These are phyloP conservation scores for Netelia virgata DNA, from an alignment of 2,888 invertebrate genomes.

Conservation along the genomic window DNA sequence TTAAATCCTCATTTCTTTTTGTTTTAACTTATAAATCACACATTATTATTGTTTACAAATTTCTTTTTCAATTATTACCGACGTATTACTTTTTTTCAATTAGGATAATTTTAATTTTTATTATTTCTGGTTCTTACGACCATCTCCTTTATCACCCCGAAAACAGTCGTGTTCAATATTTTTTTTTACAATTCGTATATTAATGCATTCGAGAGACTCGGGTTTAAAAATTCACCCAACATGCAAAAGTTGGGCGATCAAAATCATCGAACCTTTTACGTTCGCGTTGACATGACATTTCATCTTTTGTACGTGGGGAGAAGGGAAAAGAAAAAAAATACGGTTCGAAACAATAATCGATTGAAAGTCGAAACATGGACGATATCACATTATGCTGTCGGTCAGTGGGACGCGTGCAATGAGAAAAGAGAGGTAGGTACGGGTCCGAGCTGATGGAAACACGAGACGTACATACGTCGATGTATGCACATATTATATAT, in stretches of 20 bases:
- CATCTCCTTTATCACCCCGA: no score
- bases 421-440: constrained; percentile 5
- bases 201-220: background rate
- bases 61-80: no score
- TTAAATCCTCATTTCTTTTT: no score
- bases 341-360: constrained; percentile 36
- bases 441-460: background rate
- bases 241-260: no score
- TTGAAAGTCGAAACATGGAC: constrained; percentile 17
- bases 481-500: no score
- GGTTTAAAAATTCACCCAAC: no score
- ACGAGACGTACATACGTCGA: background rate
- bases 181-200: background rate
- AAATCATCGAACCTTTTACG: no score
- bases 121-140: no score
- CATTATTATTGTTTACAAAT: background rate
- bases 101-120: no score
- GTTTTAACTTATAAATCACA: background rate
- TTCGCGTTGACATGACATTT: no score
- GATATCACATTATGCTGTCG: constrained; percentile 15
- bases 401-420: constrained; percentile 36
- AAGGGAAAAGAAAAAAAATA: background rate
- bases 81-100: no score
- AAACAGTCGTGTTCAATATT: background rate
- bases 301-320: background rate